phyloP scores from a whole-genome alignment of 2,888 invertebrate species.

The Drosophila nr. fundita region DNA sequence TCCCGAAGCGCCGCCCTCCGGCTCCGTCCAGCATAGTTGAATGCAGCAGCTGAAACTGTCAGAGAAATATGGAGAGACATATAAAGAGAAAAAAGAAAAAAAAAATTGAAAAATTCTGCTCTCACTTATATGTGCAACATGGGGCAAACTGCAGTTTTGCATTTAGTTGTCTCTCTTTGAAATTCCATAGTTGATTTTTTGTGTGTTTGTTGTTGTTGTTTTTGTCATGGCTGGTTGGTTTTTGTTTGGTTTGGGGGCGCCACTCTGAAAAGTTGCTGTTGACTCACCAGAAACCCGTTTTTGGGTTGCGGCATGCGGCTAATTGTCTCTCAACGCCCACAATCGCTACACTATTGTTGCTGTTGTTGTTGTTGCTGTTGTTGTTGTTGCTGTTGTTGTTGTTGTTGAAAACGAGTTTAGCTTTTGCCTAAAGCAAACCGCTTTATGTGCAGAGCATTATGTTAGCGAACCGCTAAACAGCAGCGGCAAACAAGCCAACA shows the following conservation, averaged over 20 bases:
- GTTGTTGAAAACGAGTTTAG: constrained; percentile 45
- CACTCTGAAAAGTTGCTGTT: constrained; percentile 43
- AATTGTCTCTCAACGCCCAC: constrained; percentile 77
- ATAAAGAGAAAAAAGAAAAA: constrained; percentile 14
- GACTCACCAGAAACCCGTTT: constrained; percentile 72
- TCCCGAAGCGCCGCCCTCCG: background rate
- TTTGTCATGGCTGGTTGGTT: constrained; percentile 21
- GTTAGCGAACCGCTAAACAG: constrained; percentile 44
- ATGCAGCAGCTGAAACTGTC: constrained; percentile 61
- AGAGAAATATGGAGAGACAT: background rate
- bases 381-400: constrained; percentile 19
- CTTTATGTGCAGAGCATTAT: constrained; percentile 50
- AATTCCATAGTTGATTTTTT: constrained; percentile 44
- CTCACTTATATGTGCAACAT: constrained; percentile 31
- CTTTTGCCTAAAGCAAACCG: constrained; percentile 43
- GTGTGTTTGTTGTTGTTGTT: constrained; percentile 7
- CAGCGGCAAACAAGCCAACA: constrained; percentile 20
- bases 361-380: constrained; percentile 10
- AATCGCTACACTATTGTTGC: constrained; percentile 31
- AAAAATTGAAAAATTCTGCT: constrained; percentile 20
- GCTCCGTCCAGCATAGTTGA: constrained; percentile 52
- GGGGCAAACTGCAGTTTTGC: constrained; percentile 9
- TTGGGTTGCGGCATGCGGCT: constrained; percentile 71
- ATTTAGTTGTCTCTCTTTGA: constrained; percentile 10
- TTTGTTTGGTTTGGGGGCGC: constrained; percentile 22